Conservation (phyloP, 2,797 vertebrate genomes). For the Danio tinwini region DNA sequence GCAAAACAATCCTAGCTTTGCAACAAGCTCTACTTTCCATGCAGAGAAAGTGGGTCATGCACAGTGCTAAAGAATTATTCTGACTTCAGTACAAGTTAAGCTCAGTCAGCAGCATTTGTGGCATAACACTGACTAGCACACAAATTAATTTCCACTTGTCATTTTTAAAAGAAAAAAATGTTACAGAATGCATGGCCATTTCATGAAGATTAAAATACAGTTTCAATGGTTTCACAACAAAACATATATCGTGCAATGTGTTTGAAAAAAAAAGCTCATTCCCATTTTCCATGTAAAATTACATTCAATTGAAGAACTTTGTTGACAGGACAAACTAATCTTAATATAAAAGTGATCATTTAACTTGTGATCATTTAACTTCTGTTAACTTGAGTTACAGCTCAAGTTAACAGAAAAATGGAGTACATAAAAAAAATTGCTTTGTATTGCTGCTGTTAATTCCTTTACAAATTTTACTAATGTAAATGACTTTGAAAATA, state of each 20-base stretch:
- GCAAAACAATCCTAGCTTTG: slow-evolving; percentile 5
- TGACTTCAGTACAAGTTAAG: slow-evolving; percentile 19
- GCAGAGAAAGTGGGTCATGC: slow-evolving; percentile 39
- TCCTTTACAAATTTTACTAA: not conserved
- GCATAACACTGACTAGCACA: not conserved
- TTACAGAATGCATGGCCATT: not conserved
- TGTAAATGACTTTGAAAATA: not conserved
- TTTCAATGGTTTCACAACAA: slow-evolving; percentile 2
- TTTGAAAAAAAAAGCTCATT: not conserved
- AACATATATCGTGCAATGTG: not conserved
- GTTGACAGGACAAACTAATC: not conserved
- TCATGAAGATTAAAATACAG: no score
- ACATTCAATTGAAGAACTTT: not conserved
- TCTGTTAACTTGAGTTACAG: no score
- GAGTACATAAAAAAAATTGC: not conserved
- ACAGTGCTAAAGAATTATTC: not conserved
- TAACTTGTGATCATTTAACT: slow-evolving; percentile 15
- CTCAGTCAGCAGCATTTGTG: slow-evolving; percentile 12
- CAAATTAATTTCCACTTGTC: not conserved
- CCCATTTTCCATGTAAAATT: not conserved
- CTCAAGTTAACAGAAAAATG: not conserved
- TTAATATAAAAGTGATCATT: not conserved
- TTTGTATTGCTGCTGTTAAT: not conserved
- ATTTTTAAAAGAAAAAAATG: not conserved
- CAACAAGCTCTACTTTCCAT: not conserved